Base-by-base conservation (phyloP, 2,797 vertebrate species). In the Lutjanus campechanus region DNA sequence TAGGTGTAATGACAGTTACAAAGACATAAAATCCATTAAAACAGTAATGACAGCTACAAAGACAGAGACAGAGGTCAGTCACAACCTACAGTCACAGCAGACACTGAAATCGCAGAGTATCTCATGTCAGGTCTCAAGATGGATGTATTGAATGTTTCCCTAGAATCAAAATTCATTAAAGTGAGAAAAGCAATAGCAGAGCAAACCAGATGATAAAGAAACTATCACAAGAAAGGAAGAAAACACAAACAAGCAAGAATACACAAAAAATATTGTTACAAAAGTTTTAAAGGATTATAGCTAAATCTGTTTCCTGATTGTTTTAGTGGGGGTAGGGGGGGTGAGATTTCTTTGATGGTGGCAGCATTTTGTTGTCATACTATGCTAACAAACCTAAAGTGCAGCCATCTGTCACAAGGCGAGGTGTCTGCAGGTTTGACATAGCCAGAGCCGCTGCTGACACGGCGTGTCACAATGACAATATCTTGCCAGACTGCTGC, bases 371-470 rank as follows among this genome's bases (percentile, higher is more conserved):
- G 64, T 68, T 59, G 11, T 13, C 50, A 36, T 63, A 60, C n/a
- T 20, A 15, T 17, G 41, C 10, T 69, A 69, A 73, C 69, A 17
- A 55, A 16, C 44, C 69, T 43, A 70, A 70, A 80, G 70, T 72
- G 78, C 64, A 62, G 67, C 71, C 56, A 41, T 83, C 73, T 83
- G 74, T 83, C 64, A 60, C 20, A 46, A 74, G 61, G 13, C 11
- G 20, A 79, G 58, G 44, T 66, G 67, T 83, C 60, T 80, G 80
- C 70, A 69, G 69, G 75, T 83, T 74, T 88, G 74, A 86, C 69
- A 64, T 20, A 56, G 53, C 66, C 74, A 70, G 72, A 81, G 61
- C 72, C 84, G 86, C 79, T 91, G 85, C 81, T 92, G 91, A 89
- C 79, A 73, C 0, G 13, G 68, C 47, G 12, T 12, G 36, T 72